These are phyloP conservation scores for Ostrea denselamellosa DNA, from an alignment of 1,140 invertebrate genomes.

Conservation along the genomic window DNA sequence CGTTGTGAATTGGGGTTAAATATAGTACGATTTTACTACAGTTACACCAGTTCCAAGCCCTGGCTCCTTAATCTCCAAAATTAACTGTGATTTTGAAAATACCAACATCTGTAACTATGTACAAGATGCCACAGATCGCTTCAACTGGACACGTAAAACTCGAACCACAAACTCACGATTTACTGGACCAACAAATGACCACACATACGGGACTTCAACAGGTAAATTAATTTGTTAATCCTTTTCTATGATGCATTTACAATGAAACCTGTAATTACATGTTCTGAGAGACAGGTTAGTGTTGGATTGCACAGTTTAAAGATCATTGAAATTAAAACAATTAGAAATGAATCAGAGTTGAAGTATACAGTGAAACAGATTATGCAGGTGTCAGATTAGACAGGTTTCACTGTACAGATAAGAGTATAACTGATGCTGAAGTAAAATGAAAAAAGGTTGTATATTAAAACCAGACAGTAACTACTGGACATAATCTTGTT, in stretches of 20 bases:
- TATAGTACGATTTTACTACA: neutral
- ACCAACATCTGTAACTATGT: conserved; percentile 85
- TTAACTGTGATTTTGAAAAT: conserved; percentile 81
- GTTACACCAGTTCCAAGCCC: conserved; percentile 35
- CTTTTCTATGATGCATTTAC: neutral
- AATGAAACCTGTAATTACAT: neutral
- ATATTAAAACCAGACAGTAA: neutral
- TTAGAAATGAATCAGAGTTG: too few species aligned
- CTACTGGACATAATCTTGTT: neutral
- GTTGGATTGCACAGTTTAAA: neutral
- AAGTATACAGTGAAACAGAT: too few species aligned
- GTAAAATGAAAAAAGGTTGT: neutral
- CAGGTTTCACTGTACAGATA: too few species aligned
- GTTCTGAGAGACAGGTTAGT: neutral
- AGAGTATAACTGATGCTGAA: too few species aligned
- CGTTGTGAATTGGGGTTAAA: neutral
- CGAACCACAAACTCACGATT: conserved; percentile 55
- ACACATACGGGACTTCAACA: conserved; percentile 69
- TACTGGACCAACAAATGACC: conserved; percentile 72
- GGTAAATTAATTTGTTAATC: conserved; percentile 54
- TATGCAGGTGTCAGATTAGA: too few species aligned
- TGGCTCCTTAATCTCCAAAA: conserved; percentile 1
- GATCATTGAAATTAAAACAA: too few species aligned
- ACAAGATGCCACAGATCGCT: conserved; percentile 82
- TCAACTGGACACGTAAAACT: conserved; percentile 70